Evolutionary conservation across 1,140 invertebrate species (phyloP).

Genomic region (Drosophila orosa): DNA sequence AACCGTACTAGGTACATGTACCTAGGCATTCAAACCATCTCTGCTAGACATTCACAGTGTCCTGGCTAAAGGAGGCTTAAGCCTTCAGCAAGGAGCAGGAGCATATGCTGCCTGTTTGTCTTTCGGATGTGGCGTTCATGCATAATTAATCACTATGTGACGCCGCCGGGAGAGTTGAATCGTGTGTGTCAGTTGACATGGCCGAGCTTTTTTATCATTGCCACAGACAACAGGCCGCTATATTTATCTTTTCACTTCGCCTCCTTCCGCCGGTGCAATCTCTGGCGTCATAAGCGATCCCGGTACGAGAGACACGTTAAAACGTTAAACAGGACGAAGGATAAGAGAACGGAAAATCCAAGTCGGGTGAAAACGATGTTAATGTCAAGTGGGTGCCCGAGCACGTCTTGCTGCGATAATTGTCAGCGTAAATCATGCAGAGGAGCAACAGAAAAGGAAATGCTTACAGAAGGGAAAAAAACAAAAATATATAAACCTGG

Average conservation of each 20-base stretch:
- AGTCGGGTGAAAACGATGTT: constrained; percentile 37
- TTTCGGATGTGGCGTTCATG: constrained; percentile 65
- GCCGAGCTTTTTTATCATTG: constrained; percentile 72
- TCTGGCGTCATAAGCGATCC: constrained; percentile 43
- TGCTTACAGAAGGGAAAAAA: constrained; percentile 17
- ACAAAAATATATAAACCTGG: background rate
- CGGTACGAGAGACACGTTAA: constrained; percentile 10
- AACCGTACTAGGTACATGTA: constrained; percentile 3
- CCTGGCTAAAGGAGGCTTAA: constrained; percentile 32
- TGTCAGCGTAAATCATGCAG: constrained; percentile 73
- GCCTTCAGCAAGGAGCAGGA: constrained; percentile 38
- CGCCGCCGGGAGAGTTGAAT: constrained; percentile 43
- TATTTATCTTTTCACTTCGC: constrained; percentile 71
- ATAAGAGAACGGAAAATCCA: background rate
- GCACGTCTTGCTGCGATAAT: constrained; percentile 65
- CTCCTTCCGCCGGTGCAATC: constrained; percentile 13
- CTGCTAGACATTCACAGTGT: constrained; percentile 1
- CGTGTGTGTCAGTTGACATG: constrained; percentile 67
- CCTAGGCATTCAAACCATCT: background rate
- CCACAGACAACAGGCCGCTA: constrained; percentile 49
- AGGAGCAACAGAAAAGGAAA: constrained; percentile 35
- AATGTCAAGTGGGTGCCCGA: constrained; percentile 36
- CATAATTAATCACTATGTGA: constrained; percentile 78
- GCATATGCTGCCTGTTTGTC: constrained; percentile 72
- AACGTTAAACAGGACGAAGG: constrained; percentile 2